Conservation (phyloP, 2,113 vertebrate species). For the Periophthalmodon schlosseri region DNA sequence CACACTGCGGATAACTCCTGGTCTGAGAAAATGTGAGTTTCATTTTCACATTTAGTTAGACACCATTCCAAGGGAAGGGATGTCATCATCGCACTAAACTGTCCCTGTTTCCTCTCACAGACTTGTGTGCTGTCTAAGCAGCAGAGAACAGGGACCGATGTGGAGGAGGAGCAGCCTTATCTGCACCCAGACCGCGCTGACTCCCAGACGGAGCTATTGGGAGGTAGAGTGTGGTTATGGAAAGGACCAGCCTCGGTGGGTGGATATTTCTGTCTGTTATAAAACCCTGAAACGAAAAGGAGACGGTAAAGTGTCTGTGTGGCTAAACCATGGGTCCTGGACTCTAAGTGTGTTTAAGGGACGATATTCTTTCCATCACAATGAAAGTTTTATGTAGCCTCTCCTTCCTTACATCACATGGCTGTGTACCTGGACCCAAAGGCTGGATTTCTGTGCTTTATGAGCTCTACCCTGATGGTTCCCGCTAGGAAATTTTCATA, state of each 20-base stretch:
- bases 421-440: neutral
- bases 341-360: constrained; percentile 14
- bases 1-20: neutral
- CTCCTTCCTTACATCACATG: neutral
- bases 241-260: neutral
- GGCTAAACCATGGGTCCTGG: constrained; percentile 24
- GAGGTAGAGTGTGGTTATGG: constrained; percentile 12
- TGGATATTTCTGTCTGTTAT: constrained; percentile 8
- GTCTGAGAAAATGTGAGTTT: neutral
- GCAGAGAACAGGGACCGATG: neutral
- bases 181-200: constrained; percentile 17
- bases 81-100: neutral
- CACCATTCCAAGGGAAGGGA: neutral
- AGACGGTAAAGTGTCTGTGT: neutral
- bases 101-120: neutral
- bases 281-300: constrained; percentile 9
- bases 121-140: constrained; percentile 14
- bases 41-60: neutral
- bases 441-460: constrained; percentile 8
- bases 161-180: neutral
- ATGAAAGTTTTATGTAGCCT: neutral
- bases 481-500: neutral
- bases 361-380: constrained; percentile 9
- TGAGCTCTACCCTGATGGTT: neutral
- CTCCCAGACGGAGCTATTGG: constrained; percentile 13